These are phyloP conservation scores for Branchellion lobata DNA, from an alignment of 2,888 invertebrate species.

Conservation along the genomic window DNA sequence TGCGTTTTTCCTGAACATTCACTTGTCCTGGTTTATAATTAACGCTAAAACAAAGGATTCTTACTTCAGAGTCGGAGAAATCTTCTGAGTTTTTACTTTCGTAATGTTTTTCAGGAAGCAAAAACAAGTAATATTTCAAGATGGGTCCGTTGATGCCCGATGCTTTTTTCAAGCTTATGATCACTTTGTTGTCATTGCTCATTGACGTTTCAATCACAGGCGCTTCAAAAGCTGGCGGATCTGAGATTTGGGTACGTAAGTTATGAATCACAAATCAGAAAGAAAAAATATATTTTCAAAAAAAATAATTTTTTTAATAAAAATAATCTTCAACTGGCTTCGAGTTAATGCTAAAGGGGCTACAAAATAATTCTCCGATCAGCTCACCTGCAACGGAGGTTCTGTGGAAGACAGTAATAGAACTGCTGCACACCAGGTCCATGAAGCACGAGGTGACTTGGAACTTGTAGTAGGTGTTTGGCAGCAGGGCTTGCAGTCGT, in stretches of 20 bases:
- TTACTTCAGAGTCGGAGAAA: conserved; percentile 56
- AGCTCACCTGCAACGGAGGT: background rate
- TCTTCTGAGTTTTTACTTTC: conserved; percentile 81
- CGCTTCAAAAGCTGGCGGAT: conserved; percentile 5
- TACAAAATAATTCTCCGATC: background rate
- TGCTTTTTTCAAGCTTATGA: conserved; percentile 65
- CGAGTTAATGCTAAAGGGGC: no score
- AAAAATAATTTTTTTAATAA: no score
- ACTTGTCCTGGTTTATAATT: background rate
- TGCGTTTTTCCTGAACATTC: no score
- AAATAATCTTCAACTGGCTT: no score
- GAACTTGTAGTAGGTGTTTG: conserved; percentile 30
- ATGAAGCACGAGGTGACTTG: conserved; percentile 24
- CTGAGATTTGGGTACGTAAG: background rate
- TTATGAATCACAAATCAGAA: no score
- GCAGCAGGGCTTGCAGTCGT: background rate
- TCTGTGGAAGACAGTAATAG: background rate
- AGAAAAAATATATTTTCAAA: no score
- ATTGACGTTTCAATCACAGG: background rate
- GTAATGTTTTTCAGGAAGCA: conserved; percentile 75
- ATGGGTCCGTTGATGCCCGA: conserved; percentile 97
- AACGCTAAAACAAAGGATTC: no score
- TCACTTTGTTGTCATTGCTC: conserved; percentile 49
- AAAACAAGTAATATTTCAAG: conserved; percentile 91
- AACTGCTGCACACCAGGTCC: conserved; percentile 17